Percentiles rank a stretch among this genome's conserved stretches.
phyloP scores from a whole-genome alignment of 2,113 vertebrate species.

The Ardeotis arabs region DNA sequence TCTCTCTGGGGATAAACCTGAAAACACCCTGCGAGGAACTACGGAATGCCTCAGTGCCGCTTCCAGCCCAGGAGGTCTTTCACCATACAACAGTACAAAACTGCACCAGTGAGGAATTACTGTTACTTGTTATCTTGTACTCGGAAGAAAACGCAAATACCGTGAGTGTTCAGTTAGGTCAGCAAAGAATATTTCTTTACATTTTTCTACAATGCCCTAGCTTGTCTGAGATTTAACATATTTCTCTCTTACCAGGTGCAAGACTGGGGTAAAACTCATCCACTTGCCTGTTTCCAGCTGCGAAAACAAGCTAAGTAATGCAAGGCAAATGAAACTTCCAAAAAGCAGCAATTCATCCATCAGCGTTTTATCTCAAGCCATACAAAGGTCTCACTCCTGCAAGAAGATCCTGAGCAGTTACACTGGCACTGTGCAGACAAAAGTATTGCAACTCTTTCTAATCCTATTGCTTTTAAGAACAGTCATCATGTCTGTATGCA shows the following conservation, averaged over 20 bases:
- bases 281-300: constrained; percentile 71
- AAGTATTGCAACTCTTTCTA: background rate
- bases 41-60: background rate
- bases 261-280: constrained; percentile 78
- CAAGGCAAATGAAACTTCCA: constrained; percentile 33
- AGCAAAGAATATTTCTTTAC: background rate
- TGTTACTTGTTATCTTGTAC: background rate
- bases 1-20: background rate
- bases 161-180: background rate
- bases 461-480: background rate
- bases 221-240: background rate
- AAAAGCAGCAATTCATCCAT: background rate
- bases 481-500: background rate
- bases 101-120: too few species aligned
- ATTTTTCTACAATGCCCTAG: background rate
- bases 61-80: too few species aligned
- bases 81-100: too few species aligned
- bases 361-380: background rate
- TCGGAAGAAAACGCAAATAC: background rate
- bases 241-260: constrained; percentile 70
- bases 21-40: too few species aligned
- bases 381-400: background rate
- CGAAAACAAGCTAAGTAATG: constrained; percentile 69
- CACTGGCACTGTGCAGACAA: constrained; percentile 39
- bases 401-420: background rate